Conservation (phyloP, 2,888 invertebrate genomes). For the Tridacna crocea region DNA sequence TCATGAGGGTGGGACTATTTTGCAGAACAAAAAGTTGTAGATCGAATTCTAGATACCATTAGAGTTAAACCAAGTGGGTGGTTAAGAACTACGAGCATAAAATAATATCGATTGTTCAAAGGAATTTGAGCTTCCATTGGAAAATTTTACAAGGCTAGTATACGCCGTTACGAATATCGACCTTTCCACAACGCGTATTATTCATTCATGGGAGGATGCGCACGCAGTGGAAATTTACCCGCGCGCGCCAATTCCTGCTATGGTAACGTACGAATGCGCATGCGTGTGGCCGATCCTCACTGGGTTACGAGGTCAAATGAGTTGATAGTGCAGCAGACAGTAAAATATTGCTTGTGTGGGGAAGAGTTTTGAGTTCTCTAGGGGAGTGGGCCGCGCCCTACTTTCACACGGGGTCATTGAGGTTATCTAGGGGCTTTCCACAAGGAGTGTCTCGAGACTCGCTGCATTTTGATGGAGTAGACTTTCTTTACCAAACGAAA, state of each 20-base stretch:
- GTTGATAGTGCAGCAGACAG: conserved; percentile 24
- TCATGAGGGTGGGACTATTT: too few relatives aligned
- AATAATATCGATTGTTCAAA: not conserved
- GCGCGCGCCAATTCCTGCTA: conserved; percentile 62
- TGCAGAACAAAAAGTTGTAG: too few relatives aligned
- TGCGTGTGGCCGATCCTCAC: conserved; percentile 43
- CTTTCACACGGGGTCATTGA: conserved; percentile 18
- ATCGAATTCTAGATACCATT: too few relatives aligned
- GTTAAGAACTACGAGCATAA: too few relatives aligned
- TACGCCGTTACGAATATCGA: conserved; percentile 5
- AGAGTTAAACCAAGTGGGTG: too few relatives aligned
- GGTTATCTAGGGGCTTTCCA: conserved; percentile 3
- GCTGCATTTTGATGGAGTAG: not conserved
- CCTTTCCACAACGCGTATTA: conserved; percentile 9
- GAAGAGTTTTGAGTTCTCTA: not conserved
- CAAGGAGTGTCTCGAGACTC: not conserved
- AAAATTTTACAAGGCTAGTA: conserved; percentile 17
- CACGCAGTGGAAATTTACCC: conserved; percentile 64
- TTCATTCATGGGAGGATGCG: conserved; percentile 41
- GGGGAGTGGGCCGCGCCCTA: conserved; percentile 25
- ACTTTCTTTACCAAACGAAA: too few relatives aligned
- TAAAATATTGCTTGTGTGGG: conserved; percentile 9
- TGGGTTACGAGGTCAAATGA: conserved; percentile 52
- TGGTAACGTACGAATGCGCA: conserved; percentile 55
- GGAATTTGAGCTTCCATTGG: conserved; percentile 14